Evolutionary conservation across 2,888 invertebrate genomes (phyloP).

Genomic region (Chloroclystis v-ata): DNA sequence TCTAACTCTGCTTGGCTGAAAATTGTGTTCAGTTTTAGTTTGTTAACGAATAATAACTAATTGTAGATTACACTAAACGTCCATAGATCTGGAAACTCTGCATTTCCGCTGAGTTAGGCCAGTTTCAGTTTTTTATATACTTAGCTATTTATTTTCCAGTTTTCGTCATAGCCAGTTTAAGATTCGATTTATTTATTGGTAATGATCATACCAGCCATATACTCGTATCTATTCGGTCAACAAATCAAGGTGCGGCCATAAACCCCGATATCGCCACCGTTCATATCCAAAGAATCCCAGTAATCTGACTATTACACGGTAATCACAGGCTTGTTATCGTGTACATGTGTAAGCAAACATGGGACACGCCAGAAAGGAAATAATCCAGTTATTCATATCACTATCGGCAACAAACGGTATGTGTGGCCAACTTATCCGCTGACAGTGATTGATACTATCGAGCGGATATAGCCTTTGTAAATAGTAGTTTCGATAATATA

Average conservation of each 20-base stretch:
- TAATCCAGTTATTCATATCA: slow-evolving; percentile 63
- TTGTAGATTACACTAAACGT: too few relatives aligned
- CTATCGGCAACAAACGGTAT: slow-evolving; percentile 49
- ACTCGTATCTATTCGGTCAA: too few relatives aligned
- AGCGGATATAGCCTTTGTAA: slow-evolving; percentile 5
- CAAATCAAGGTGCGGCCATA: slow-evolving; percentile 28
- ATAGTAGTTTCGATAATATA: background rate
- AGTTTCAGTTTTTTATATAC: too few relatives aligned
- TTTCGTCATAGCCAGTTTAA: too few relatives aligned
- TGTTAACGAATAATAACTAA: too few relatives aligned
- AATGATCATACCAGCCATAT: too few relatives aligned
- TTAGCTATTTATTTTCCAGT: too few relatives aligned
- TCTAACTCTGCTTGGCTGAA: too few relatives aligned
- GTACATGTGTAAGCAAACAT: slow-evolving; percentile 65
- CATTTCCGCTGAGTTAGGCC: too few relatives aligned
- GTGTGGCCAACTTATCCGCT: slow-evolving; percentile 25
- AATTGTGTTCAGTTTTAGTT: too few relatives aligned
- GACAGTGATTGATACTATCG: slow-evolving; percentile 53
- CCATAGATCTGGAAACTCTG: too few relatives aligned
- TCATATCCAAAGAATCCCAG: slow-evolving; percentile 26
- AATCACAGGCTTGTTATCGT: slow-evolving; percentile 31
- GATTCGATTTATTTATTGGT: too few relatives aligned
- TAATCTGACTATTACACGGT: slow-evolving; percentile 33
- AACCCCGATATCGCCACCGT: slow-evolving; percentile 23
- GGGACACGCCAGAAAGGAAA: slow-evolving; percentile 46